Base-by-base conservation (phyloP, 1,140 invertebrate species). In the Drosophila subpulchrella region DNA sequence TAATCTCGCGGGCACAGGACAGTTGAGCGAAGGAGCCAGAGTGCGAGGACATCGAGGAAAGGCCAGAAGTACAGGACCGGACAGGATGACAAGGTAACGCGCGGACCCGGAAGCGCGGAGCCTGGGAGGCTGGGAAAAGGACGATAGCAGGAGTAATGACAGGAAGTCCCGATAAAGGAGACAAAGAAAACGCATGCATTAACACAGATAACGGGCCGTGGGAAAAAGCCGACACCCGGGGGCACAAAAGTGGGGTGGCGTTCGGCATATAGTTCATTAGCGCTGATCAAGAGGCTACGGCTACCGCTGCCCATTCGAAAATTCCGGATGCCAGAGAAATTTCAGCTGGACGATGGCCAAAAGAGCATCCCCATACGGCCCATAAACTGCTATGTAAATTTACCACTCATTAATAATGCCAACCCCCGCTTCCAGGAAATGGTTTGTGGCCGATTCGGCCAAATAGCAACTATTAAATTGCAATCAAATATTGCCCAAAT, bases 101-200 rank as follows among this genome's bases (percentile, higher is more conserved):
- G 59, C 56, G 62, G 63, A 78, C 58, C 70, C 75, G 79, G 79
- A 78, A 59, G 24, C 75, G 32, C 57, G 38, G 38, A 66, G 63
- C 24, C 67, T 56, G 61, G 72, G 48, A 53, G 63, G 24, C 67
- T 56, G 61, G 72, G 48, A 53, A 38, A 50, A 50, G 79, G 79
- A 67, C 74, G 78, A 86, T 82, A 65, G 84, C 76, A 65, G 71
- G 74, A 79, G 84, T 88, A 88, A 88, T 79, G 83, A 88, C 83
- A 88, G 83, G 83, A 88, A 88, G 57, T 51, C 24, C 47, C 73
- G 83, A 83, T 89, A 88, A 88, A 77, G 65, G 63, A 70, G 73
- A 74, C 66, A 85, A 88, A 72, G 63, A 81, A 85, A 81, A 71
- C 78, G 83, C 84, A 88, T 89, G 76, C 83, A 88, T 88, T 88